Percentiles rank a stretch among this genome's conserved stretches.
These are phyloP conservation scores for Bombus pyrosoma DNA, from an alignment of 1,140 invertebrate species.

Conservation along the genomic window DNA sequence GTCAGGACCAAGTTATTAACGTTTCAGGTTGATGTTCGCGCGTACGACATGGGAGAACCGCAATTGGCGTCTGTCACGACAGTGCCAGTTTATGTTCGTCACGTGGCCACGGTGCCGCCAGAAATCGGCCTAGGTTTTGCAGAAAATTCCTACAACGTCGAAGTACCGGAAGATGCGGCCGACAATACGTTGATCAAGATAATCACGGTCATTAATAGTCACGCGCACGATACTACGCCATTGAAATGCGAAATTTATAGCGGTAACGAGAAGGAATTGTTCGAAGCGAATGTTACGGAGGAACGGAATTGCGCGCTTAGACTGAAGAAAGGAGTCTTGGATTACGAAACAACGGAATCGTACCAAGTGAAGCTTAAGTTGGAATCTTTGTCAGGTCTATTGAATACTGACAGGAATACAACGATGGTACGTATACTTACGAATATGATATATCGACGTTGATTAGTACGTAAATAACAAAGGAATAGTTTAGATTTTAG, in stretches of 20 bases:
- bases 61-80: slow-evolving; percentile 90
- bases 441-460: not conserved
- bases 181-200: slow-evolving; percentile 88
- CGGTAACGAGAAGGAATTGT: slow-evolving; percentile 88
- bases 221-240: slow-evolving; percentile 86
- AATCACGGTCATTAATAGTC: slow-evolving; percentile 89
- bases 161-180: slow-evolving; percentile 89
- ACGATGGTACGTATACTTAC: slow-evolving; percentile 82
- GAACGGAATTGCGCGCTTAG: slow-evolving; percentile 91
- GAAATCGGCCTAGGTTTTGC: slow-evolving; percentile 91
- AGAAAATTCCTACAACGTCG: slow-evolving; percentile 91
- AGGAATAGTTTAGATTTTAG: not conserved
- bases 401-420: slow-evolving; percentile 88
- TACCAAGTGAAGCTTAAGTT: slow-evolving; percentile 91
- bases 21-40: slow-evolving; percentile 90
- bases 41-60: slow-evolving; percentile 93
- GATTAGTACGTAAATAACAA: not conserved
- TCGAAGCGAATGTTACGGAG: slow-evolving; percentile 88
- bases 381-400: slow-evolving; percentile 88
- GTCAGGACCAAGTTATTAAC: not conserved
- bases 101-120: slow-evolving; percentile 86
- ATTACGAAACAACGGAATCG: slow-evolving; percentile 88
- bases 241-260: slow-evolving; percentile 88
- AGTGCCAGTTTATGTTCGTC: slow-evolving; percentile 91
- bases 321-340: slow-evolving; percentile 86